Evolutionary conservation across 2,113 vertebrate species (phyloP).

Genomic region (Oceanodroma tethys): DNA sequence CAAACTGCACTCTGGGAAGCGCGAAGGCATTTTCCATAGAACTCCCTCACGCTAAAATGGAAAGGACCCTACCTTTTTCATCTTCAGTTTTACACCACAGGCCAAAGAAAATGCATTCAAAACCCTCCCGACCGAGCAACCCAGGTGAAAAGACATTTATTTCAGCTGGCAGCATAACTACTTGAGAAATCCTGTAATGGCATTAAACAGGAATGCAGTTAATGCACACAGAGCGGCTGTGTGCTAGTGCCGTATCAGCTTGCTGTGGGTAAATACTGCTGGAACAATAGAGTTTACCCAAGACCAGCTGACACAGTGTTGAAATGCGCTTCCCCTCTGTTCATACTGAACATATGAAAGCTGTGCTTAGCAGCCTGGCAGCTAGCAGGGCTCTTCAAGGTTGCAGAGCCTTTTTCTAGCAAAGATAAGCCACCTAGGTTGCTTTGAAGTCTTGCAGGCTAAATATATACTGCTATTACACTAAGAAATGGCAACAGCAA

Average conservation of each 20-base stretch:
- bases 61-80: background rate
- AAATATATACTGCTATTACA: accelerated
- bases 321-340: background rate
- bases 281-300: background rate
- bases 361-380: background rate
- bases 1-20: background rate
- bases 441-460: background rate
- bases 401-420: background rate
- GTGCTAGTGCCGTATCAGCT: background rate
- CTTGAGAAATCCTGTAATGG: background rate
- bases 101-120: background rate
- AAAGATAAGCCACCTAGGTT: background rate
- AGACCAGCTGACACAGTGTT: background rate
- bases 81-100: background rate
- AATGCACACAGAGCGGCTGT: background rate
- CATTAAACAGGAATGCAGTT: background rate
- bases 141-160: background rate
- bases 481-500: background rate
- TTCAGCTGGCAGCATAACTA: background rate
- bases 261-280: background rate
- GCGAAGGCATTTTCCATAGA: background rate
- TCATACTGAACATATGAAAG: background rate
- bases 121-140: background rate
- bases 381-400: background rate
- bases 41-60: background rate